Percentiles rank a stretch among this genome's conserved stretches.
phyloP scores from a whole-genome alignment of 2,888 invertebrate species.

The Torymus auratus region DNA sequence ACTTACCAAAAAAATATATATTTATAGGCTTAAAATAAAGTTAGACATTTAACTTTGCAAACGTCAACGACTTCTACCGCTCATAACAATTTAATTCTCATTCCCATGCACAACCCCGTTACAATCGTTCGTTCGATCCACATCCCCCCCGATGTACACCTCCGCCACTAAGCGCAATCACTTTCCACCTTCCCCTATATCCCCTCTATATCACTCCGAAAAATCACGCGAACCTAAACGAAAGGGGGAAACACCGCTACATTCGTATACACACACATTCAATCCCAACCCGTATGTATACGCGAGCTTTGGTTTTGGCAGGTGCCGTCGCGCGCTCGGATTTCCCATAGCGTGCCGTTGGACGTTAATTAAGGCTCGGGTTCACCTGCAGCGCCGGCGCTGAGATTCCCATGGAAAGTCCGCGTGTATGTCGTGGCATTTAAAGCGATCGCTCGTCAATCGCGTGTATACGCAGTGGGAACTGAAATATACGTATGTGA shows the following conservation, averaged over 20 bases:
- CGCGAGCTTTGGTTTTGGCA: slow-evolving; percentile 62
- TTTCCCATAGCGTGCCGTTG: slow-evolving; percentile 65
- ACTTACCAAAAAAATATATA: no score
- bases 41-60: no score
- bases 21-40: no score
- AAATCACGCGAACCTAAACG: slow-evolving; percentile 5
- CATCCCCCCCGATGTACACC: no score
- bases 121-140: no score
- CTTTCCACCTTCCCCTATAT: no score
- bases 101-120: no score
- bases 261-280: no score
- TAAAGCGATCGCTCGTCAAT: slow-evolving; percentile 50
- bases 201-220: not conserved
- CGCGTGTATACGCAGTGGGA: slow-evolving; percentile 34
- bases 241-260: no score
- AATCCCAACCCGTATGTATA: not conserved
- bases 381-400: slow-evolving; percentile 61
- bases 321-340: slow-evolving; percentile 63
- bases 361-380: slow-evolving; percentile 52
- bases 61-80: no score
- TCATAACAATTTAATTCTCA: no score
- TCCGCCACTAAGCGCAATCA: no score
- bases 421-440: slow-evolving; percentile 41
- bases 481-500: slow-evolving; percentile 20
- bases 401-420: slow-evolving; percentile 71